These are phyloP conservation scores for Zeus faber DNA, from an alignment of 2,113 vertebrate species.

Conservation along the genomic window DNA sequence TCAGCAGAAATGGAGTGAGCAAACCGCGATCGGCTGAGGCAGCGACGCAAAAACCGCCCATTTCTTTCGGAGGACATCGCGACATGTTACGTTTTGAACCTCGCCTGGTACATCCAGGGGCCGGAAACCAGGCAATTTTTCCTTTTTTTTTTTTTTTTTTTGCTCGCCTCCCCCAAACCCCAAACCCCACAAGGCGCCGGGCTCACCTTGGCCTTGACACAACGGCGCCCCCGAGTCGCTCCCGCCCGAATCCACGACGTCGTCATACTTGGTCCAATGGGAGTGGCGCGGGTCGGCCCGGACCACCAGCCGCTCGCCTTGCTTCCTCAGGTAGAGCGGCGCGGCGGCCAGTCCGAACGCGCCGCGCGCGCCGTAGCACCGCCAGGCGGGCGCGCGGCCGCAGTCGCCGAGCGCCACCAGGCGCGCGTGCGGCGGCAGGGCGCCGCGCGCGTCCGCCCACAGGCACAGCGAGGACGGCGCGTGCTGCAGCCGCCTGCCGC, in stretches of 20 bases:
- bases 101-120: too few species aligned
- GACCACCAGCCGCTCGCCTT: conserved; percentile 73
- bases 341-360: conserved; percentile 75
- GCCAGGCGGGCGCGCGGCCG: conserved; percentile 78
- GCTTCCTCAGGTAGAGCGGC: conserved; percentile 80
- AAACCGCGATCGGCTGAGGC: too few species aligned
- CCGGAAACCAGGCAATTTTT: too few species aligned
- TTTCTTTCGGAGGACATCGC: not conserved
- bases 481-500: conserved; percentile 73
- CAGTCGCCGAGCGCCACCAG: conserved; percentile 62
- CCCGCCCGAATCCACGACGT: conserved; percentile 62
- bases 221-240: conserved; percentile 63
- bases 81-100: too few species aligned
- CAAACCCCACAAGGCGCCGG: not conserved
- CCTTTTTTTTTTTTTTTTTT: too few species aligned
- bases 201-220: conserved; percentile 62
- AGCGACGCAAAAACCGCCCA: not conserved
- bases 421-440: conserved; percentile 59
- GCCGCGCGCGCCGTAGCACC: conserved; percentile 70
- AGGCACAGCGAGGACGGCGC: conserved; percentile 74
- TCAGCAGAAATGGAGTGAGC: too few species aligned
- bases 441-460: conserved; percentile 58
- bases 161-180: not conserved
- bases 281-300: conserved; percentile 72
- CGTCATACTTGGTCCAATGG: conserved; percentile 80